Conservation (phyloP, 2,113 vertebrate genomes). For the Lophura nycthemera region DNA sequence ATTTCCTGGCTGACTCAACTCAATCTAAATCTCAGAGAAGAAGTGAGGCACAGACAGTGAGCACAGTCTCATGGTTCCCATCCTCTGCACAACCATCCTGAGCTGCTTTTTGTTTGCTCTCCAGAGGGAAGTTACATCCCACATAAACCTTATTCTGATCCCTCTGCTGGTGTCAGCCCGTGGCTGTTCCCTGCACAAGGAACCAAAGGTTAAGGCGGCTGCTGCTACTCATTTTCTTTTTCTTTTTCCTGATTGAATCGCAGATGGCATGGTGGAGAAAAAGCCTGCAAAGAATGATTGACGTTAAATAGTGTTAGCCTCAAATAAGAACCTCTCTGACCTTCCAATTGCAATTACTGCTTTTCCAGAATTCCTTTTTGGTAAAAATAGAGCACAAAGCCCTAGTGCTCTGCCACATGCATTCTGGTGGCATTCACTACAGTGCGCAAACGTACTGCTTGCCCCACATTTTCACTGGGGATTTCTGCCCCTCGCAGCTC, state of each 20-base stretch:
- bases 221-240: background rate
- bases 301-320: background rate
- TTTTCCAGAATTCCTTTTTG: background rate
- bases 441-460: background rate
- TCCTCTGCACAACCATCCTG: background rate
- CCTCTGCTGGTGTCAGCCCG: background rate
- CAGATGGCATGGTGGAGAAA: background rate
- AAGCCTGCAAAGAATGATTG: background rate
- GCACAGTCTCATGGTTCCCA: background rate
- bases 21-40: background rate
- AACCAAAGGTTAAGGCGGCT: background rate
- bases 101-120: background rate
- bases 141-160: background rate
- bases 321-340: background rate
- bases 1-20: slow-evolving; percentile 34
- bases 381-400: background rate
- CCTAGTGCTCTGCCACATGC: background rate
- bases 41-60: background rate
- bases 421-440: background rate
- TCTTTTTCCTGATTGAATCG: background rate
- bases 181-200: background rate
- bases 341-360: background rate
- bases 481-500: background rate
- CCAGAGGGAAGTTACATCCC: background rate
- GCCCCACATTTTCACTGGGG: background rate